A percentile compares a stretch with the other conserved stretches of the same genome.
phyloP scores from a whole-genome alignment of 2,888 invertebrate genomes.

The Vannuccia rotundouncinata region DNA sequence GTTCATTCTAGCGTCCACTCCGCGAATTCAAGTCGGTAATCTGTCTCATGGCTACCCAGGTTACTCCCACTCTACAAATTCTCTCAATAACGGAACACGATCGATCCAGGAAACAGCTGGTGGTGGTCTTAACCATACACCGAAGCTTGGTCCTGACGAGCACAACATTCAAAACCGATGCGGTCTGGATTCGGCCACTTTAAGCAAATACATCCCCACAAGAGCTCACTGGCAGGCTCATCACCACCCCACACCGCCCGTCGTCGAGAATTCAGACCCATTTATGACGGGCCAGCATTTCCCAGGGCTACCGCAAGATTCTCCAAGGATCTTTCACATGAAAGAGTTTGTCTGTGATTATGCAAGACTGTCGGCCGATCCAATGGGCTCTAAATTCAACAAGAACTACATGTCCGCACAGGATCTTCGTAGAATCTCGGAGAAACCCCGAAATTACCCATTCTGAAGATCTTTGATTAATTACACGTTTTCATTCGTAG shows the following conservation, averaged over 20 bases:
- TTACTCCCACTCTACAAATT: not conserved
- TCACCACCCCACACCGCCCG: not conserved
- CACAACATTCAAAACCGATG: not conserved
- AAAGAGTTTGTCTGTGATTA: not conserved
- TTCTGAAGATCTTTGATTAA: too few species aligned
- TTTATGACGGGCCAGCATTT: not conserved
- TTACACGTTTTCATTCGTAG: too few species aligned
- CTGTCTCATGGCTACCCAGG: not conserved
- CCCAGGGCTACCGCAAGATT: too few species aligned
- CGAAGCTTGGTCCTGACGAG: not conserved
- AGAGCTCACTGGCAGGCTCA: not conserved
- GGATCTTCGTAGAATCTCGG: not conserved
- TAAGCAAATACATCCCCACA: not conserved
- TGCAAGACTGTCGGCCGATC: not conserved
- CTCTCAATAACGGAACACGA: too few species aligned
- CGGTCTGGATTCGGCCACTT: conserved; percentile 10
- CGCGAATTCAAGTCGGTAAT: not conserved
- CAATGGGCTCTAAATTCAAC: not conserved
- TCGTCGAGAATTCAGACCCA: not conserved
- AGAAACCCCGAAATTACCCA: not conserved
- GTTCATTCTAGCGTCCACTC: not conserved
- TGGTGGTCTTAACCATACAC: too few species aligned
- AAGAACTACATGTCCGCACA: not conserved
- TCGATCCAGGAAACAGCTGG: too few species aligned
- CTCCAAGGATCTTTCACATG: not conserved